Conservation (phyloP, 2,797 vertebrate genomes). For the Xyrichtys novacula region DNA sequence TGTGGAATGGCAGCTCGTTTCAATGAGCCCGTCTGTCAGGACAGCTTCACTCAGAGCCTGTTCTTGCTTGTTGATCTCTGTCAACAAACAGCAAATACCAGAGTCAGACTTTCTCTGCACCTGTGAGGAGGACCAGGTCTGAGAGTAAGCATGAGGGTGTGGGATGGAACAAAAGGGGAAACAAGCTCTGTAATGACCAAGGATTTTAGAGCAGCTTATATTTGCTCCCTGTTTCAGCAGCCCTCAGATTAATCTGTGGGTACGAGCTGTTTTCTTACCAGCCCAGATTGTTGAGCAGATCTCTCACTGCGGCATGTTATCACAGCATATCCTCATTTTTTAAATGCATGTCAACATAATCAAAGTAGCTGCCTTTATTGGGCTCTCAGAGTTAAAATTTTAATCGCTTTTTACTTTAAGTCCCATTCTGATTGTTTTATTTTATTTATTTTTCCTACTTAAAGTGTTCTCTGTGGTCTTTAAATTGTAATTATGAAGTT, state of each 20-base stretch:
- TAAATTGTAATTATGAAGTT: too few species aligned
- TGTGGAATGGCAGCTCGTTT: conserved; percentile 56
- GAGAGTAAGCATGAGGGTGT: conserved; percentile 30
- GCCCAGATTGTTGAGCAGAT: too few species aligned
- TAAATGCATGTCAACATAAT: too few species aligned
- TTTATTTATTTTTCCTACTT: too few species aligned
- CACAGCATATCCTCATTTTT: too few species aligned
- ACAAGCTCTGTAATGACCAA: conserved; percentile 27
- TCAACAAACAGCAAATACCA: conserved; percentile 70
- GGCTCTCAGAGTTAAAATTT: too few species aligned
- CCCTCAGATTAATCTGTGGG: conserved; percentile 32
- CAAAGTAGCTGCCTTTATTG: too few species aligned
- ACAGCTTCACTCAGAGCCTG: conserved; percentile 49
- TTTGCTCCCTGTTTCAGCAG: conserved; percentile 24
- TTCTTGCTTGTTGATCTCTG: conserved; percentile 70
- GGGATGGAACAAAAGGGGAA: conserved; percentile 32
- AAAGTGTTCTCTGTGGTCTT: too few species aligned
- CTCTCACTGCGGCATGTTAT: too few species aligned
- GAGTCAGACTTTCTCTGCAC: conserved; percentile 50
- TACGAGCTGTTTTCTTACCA: too few species aligned
- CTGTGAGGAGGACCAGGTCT: conserved; percentile 47
- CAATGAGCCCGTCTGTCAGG: conserved; percentile 51
- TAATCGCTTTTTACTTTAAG: too few species aligned
- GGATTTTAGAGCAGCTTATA: conserved; percentile 16
- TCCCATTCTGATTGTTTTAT: too few species aligned